These are phyloP conservation scores for Chrysochloris asiatica DNA, from an alignment of 2,113 vertebrate genomes.

Conservation along the genomic window DNA sequence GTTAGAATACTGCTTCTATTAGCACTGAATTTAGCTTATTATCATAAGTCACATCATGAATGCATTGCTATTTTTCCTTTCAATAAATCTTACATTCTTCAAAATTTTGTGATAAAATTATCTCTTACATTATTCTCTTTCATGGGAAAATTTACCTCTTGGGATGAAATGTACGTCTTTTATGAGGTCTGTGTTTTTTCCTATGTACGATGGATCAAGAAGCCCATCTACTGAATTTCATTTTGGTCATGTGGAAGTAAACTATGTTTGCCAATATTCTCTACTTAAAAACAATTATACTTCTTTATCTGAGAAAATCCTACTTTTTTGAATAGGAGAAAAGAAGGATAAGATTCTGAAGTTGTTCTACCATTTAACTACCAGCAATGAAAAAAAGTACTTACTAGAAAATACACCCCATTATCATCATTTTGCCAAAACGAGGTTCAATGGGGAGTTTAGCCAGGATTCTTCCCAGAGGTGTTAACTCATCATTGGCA, in stretches of 20 bases:
- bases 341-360: background rate
- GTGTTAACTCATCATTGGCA: conserved; percentile 94
- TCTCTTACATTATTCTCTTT: background rate
- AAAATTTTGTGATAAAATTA: background rate
- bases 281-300: background rate
- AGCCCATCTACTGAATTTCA: background rate
- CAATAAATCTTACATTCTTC: background rate
- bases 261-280: background rate
- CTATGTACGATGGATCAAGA: background rate
- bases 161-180: background rate
- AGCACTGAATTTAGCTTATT: background rate
- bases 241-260: background rate
- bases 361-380: background rate
- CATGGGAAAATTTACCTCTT: background rate
- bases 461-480: conserved; percentile 94
- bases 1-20: background rate
- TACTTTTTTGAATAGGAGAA: background rate
- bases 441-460: conserved; percentile 96
- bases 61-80: too few relatives aligned
- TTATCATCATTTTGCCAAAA: conserved; percentile 99
- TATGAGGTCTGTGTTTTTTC: background rate
- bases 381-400: conserved; percentile 70
- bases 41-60: too few relatives aligned
- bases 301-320: background rate
- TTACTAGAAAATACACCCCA: conserved; percentile 98